Evolutionary conservation across 1,140 invertebrate species (phyloP).

Genomic region (Stenopsyche tienmushanensis): DNA sequence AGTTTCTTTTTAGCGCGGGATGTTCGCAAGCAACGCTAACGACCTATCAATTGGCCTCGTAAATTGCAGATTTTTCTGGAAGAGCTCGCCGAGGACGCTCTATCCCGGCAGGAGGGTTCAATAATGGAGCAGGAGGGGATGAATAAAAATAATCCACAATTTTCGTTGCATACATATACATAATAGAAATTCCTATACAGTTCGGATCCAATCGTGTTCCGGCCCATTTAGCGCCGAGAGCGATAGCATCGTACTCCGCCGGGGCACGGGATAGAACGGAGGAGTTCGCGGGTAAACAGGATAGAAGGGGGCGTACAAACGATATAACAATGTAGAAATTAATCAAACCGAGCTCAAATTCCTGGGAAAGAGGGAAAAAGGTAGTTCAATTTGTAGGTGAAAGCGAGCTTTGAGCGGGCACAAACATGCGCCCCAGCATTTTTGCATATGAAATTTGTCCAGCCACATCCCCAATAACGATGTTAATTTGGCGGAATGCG

Average conservation of each 20-base stretch:
- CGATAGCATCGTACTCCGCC: constrained; percentile 13
- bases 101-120: too few species aligned
- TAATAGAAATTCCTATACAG: constrained; percentile 22
- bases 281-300: not conserved
- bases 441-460: not conserved
- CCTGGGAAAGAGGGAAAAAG: not conserved
- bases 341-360: not conserved
- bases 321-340: constrained; percentile 12
- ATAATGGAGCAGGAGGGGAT: not conserved
- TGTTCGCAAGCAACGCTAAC: too few species aligned
- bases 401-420: not conserved
- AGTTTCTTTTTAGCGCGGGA: too few species aligned
- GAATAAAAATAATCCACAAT: not conserved
- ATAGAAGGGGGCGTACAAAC: not conserved
- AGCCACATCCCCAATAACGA: too few species aligned
- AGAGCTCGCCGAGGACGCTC: too few species aligned
- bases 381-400: not conserved
- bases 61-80: too few species aligned
- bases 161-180: not conserved
- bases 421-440: not conserved
- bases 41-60: too few species aligned
- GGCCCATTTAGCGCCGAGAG: constrained; percentile 23
- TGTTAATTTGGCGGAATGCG: too few species aligned
- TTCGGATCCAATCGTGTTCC: constrained; percentile 26
- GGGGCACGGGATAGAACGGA: not conserved